Evolutionary conservation across 2,797 vertebrate species (phyloP).

Genomic region (Xiphorhynchus erythropygius): DNA sequence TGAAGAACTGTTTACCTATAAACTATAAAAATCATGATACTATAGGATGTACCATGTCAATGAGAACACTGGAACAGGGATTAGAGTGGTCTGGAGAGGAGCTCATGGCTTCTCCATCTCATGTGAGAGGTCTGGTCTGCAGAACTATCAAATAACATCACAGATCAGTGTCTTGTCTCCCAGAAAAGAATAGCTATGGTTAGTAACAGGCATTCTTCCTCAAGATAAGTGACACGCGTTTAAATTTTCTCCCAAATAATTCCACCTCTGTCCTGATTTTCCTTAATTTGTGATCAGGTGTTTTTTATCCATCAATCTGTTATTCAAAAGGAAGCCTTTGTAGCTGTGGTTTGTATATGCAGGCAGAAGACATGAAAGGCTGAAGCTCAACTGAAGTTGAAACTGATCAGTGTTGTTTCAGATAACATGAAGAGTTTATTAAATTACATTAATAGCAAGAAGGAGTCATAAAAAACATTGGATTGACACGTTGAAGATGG

Average conservation of each 20-base stretch:
- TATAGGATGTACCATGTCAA: neutral
- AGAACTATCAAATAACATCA: neutral
- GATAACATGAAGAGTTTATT: neutral
- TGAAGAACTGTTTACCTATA: neutral
- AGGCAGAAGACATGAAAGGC: neutral
- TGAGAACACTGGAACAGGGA: neutral
- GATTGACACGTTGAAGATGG: neutral
- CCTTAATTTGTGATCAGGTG: neutral
- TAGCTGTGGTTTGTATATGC: neutral
- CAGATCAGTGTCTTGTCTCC: fast-evolving
- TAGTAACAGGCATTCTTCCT: neutral
- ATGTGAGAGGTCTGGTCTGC: neutral
- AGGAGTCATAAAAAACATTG: neutral
- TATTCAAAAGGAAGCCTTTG: neutral
- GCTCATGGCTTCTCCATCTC: neutral
- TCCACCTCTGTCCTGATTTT: fast-evolving
- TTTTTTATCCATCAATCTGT: neutral
- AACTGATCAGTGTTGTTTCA: neutral
- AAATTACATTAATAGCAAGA: neutral
- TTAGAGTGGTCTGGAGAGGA: neutral
- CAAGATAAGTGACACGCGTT: neutral
- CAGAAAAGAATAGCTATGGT: neutral
- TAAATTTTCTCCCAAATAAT: neutral
- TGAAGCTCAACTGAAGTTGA: neutral
- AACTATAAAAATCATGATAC: neutral